Evolutionary conservation across 2,888 invertebrate genomes (phyloP).

Genomic region (Sylvicola cinctus): DNA sequence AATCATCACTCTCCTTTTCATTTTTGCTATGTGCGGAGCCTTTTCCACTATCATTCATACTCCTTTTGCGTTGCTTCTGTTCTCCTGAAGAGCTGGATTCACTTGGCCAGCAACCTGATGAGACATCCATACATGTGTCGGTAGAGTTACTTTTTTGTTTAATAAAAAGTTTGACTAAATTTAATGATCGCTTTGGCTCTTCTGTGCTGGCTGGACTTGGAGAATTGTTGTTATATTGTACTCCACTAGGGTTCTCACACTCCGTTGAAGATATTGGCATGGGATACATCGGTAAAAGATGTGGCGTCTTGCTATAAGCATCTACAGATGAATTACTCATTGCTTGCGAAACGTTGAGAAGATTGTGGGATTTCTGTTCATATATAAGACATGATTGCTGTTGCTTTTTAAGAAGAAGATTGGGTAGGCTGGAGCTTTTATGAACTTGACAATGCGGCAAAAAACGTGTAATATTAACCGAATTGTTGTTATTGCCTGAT

Average conservation of each 20-base stretch:
- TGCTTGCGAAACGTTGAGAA: conserved; percentile 29
- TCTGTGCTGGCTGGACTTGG: conserved; percentile 5
- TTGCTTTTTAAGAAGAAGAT: conserved; percentile 25
- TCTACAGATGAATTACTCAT: conserved; percentile 50
- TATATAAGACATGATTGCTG: too few species aligned
- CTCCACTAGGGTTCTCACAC: conserved; percentile 10
- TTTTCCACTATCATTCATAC: conserved; percentile 26
- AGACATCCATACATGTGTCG: conserved; percentile 57
- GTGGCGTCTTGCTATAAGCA: conserved; percentile 17
- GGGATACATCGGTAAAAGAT: conserved; percentile 26
- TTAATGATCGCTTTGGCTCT: conserved; percentile 45
- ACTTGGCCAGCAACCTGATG: conserved; percentile 59
- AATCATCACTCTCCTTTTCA: conserved; percentile 16
- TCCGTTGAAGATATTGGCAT: conserved; percentile 19
- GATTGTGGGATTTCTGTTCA: too few species aligned
- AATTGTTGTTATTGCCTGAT: conserved; percentile 48
- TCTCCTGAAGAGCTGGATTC: conserved; percentile 23
- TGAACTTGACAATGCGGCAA: conserved; percentile 32
- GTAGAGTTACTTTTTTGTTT: conserved; percentile 72
- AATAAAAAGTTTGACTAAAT: conserved; percentile 71
- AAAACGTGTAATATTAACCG: conserved; percentile 33
- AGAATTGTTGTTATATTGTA: background rate
- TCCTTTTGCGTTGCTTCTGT: conserved; percentile 21
- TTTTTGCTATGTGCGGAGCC: conserved; percentile 23
- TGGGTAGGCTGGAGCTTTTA: conserved; percentile 65